Evolutionary conservation across 1,140 invertebrate genomes (phyloP), one percentile per base, ranked within the genome.

Genomic region (Macrostomum lignano): DNA sequence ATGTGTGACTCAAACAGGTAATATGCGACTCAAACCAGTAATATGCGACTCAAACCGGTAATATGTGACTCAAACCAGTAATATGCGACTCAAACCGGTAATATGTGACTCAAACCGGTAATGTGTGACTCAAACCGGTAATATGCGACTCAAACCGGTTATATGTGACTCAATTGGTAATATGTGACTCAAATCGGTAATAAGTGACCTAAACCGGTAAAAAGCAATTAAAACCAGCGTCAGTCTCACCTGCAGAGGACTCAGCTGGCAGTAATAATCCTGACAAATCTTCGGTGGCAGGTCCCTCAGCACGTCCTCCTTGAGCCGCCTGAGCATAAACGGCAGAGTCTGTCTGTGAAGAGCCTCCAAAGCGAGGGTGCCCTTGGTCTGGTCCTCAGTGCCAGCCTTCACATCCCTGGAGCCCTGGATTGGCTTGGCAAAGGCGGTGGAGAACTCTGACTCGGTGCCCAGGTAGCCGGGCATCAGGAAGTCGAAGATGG

Each of bases 211-310:
- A n/a, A n/a, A n/a, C n/a, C n/a, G n/a, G n/a, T n/a, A n/a, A n/a
- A n/a, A n/a, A n/a, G n/a, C n/a, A n/a, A n/a, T n/a, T n/a, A n/a
- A n/a, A n/a, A n/a, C n/a, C n/a, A n/a, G n/a, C n/a, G n/a, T n/a
- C n/a, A 29, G 35, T 14, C 38, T 33, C 41, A 60, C 58, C 53
- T 62, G 63, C 22, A 65, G 38, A 39, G 75, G 67, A 58, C 76
- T 81, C 25, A 91, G 60, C 53, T 96, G 79, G 61, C 86, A 98
- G 47, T 88, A 84, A 58, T 91, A 86, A 63, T 93, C 68, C 60
- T 96, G 88, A 5, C 88, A 93, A 32, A 96, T 94, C 64, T 98
- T 98, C 4, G 86, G 82, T 29, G 91, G 91, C 33, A 98, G 59
- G 53, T 93, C 84, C 47, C 78, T 71, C 0, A 98, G 60, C 1